These are phyloP conservation scores for Danionella dracula DNA, from an alignment of 2,797 vertebrate species.

Conservation along the genomic window DNA sequence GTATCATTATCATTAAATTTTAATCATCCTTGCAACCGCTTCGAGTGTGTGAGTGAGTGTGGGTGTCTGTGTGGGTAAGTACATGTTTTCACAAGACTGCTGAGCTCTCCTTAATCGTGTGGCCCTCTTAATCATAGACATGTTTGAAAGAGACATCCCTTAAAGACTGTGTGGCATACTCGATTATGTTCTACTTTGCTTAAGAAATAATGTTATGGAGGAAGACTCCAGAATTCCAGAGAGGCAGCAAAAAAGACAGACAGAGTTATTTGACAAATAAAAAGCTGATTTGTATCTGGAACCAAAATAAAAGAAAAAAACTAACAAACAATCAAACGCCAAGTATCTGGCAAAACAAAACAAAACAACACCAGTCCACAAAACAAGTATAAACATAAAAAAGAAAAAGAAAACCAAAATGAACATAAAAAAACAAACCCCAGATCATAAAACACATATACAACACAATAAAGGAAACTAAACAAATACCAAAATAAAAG, in stretches of 20 bases:
- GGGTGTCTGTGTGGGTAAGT: constrained; percentile 19
- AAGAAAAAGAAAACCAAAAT: too few species aligned
- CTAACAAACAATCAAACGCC: too few species aligned
- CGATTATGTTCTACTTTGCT: constrained; percentile 46
- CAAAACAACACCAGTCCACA: too few species aligned
- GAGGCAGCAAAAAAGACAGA: constrained; percentile 14
- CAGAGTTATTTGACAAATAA: too few species aligned
- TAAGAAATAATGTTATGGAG: constrained; percentile 22
- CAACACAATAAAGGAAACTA: too few species aligned
- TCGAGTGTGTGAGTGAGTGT: constrained; percentile 25
- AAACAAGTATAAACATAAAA: too few species aligned
- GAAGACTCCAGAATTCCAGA: constrained; percentile 16
- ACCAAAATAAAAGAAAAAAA: too few species aligned
- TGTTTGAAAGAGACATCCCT: constrained; percentile 54
- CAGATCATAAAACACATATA: too few species aligned
- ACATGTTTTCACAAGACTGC: constrained; percentile 44
- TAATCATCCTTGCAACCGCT: constrained; percentile 61
- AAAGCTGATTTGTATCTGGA: too few species aligned
- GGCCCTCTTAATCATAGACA: constrained; percentile 53
- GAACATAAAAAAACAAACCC: too few species aligned
- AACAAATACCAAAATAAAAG: too few species aligned
- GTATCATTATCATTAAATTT: constrained; percentile 67
- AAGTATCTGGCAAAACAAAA: too few species aligned
- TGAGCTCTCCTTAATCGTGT: constrained; percentile 47
- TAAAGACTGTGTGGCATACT: constrained; percentile 52